These are phyloP conservation scores for Pandemis cinnamomeana DNA, from an alignment of 2,888 invertebrate genomes.

Conservation along the genomic window DNA sequence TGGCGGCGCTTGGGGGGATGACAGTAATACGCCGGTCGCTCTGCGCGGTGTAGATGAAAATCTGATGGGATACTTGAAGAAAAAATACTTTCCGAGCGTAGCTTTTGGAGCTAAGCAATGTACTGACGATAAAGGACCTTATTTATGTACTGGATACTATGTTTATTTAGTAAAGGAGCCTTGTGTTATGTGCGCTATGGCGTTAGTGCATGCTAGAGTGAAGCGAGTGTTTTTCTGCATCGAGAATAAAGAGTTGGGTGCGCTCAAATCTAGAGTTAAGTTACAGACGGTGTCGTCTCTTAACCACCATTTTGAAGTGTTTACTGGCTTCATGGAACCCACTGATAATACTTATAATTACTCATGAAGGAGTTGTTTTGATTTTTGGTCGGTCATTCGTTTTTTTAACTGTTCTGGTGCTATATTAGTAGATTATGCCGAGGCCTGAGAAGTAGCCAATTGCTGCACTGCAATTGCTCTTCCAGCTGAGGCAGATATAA, in stretches of 20 bases:
- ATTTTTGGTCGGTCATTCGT: too few species aligned
- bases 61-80: conserved; percentile 63
- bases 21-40: conserved; percentile 12
- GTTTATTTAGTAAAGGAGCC: conserved; percentile 93
- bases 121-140: conserved; percentile 83
- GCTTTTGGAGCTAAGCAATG: conserved; percentile 79
- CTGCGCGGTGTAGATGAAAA: conserved; percentile 71
- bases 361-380: neutral
- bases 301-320: conserved; percentile 97
- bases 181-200: conserved; percentile 98
- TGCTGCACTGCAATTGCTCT: too few species aligned
- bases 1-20: conserved; percentile 88
- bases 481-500: too few species aligned
- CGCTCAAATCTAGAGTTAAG: conserved; percentile 88
- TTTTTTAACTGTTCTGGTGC: neutral
- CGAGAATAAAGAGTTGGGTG: conserved; percentile 85
- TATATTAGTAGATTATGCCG: too few species aligned
- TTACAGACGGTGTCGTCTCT: conserved; percentile 91
- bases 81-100: conserved; percentile 59
- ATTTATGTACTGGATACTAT: conserved; percentile 95
- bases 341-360: neutral
- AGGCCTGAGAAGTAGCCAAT: too few species aligned
- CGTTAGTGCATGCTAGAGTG: conserved; percentile 94
- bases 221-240: conserved; percentile 91
- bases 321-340: conserved; percentile 80